Evolutionary conservation across 2,113 vertebrate genomes (phyloP).

Genomic region (Aptenodytes patagonicus): DNA sequence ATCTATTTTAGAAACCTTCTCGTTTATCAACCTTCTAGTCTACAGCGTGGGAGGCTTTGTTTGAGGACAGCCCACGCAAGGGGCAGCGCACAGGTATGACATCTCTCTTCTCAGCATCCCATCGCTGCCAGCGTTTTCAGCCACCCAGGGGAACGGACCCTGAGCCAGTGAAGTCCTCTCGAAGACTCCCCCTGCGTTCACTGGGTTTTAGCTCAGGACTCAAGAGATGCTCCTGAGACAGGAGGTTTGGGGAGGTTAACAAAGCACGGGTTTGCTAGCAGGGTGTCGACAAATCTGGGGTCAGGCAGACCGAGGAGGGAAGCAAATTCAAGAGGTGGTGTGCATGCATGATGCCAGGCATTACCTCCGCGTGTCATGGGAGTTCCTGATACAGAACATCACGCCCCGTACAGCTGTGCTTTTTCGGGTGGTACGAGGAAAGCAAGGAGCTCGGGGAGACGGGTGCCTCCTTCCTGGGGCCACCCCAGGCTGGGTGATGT

Average conservation of each 20-base stretch:
- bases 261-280: not conserved
- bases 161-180: rapidly evolving
- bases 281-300: not conserved
- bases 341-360: rapidly evolving
- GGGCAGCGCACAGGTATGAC: not conserved
- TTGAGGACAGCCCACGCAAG: rapidly evolving
- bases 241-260: not conserved
- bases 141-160: not conserved
- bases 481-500: not conserved
- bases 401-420: rapidly evolving
- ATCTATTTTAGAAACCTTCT: not conserved
- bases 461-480: not conserved
- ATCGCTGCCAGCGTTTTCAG: rapidly evolving
- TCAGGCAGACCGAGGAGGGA: not conserved
- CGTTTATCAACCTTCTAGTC: not conserved
- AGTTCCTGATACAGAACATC: not conserved
- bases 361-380: rapidly evolving
- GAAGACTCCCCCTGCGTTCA: rapidly evolving
- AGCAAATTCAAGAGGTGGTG: not conserved
- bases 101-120: not conserved
- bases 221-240: not conserved
- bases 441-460: not conserved
- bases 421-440: not conserved
- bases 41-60: not conserved
- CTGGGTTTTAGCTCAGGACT: not conserved